These are phyloP conservation scores for Oceanites oceanicus DNA, from an alignment of 2,113 vertebrate species.

Conservation along the genomic window DNA sequence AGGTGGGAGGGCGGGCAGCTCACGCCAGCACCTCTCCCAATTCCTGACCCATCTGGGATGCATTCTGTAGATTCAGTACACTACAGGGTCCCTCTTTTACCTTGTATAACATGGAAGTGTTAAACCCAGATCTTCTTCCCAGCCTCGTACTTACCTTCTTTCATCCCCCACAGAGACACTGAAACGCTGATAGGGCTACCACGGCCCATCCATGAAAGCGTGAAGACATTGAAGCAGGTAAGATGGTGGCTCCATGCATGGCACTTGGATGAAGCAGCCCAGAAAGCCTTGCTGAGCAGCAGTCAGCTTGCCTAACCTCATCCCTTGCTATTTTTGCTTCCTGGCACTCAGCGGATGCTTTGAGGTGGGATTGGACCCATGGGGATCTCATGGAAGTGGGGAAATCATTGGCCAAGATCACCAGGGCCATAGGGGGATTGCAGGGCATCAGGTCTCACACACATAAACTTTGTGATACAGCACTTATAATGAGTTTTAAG, in stretches of 20 bases:
- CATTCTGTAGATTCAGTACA: not conserved
- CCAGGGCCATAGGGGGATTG: not conserved
- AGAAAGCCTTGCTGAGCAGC: not conserved
- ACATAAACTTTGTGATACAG: not conserved
- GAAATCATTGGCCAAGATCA: not conserved
- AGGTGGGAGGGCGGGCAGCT: not conserved
- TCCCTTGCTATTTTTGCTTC: not conserved
- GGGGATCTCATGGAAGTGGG: not conserved
- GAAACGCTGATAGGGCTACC: slow-evolving; percentile 95
- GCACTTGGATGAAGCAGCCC: not conserved
- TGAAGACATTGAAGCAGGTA: slow-evolving; percentile 97
- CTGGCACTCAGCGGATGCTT: not conserved
- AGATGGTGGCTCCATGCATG: rapidly evolving
- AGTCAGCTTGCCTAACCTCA: not conserved
- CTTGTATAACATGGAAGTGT: not conserved
- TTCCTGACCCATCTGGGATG: not conserved
- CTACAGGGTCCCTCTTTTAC: not conserved
- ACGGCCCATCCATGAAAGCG: slow-evolving; percentile 94
- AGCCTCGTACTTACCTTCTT: not conserved
- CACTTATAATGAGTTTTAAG: rapidly evolving
- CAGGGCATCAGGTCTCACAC: not conserved
- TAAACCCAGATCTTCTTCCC: not conserved
- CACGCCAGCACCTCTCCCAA: rapidly evolving
- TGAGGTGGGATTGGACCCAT: not conserved
- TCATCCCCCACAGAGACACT: slow-evolving; percentile 80